Percentiles rank a stretch among this genome's conserved stretches.
Evolutionary conservation across 2,113 vertebrate species (phyloP).

Genomic region (Psittacara wagleri): DNA sequence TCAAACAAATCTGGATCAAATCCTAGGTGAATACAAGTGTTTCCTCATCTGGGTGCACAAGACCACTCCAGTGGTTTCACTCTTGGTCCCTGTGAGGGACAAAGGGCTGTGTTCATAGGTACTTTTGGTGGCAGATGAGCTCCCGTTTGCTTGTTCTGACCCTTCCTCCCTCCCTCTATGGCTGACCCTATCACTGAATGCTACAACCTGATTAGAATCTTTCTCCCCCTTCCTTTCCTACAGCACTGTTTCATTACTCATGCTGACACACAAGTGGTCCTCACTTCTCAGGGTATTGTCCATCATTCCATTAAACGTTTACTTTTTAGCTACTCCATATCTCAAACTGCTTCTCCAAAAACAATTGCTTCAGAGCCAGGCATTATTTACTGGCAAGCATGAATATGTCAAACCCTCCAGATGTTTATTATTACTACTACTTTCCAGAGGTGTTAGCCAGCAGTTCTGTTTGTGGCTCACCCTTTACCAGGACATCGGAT

Average conservation of each 20-base stretch:
- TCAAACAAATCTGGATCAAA: background rate
- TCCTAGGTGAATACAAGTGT: background rate
- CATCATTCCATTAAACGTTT: background rate
- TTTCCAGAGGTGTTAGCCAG: conserved; percentile 47
- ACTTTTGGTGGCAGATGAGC: background rate
- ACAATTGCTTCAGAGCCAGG: background rate
- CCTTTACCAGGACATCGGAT: conserved; percentile 6
- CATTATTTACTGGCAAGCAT: conserved; percentile 41
- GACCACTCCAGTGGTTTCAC: background rate
- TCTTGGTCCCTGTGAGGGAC: background rate
- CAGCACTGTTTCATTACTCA: background rate
- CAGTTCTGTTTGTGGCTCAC: background rate
- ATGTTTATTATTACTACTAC: conserved; percentile 38
- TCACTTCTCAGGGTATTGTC: background rate
- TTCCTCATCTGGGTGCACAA: background rate
- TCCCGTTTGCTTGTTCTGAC: background rate
- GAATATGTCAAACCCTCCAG: conserved; percentile 41
- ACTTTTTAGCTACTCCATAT: background rate
- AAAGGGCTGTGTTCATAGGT: background rate
- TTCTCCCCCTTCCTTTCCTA: background rate
- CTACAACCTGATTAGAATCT: background rate
- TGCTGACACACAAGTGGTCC: background rate
- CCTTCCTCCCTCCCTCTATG: background rate
- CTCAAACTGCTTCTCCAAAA: conserved; percentile 1
- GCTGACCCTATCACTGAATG: background rate